Evolutionary conservation across 92 coral and sea anemone genomes (phyloP).

Genomic region (Umimayanthus kanabou): DNA sequence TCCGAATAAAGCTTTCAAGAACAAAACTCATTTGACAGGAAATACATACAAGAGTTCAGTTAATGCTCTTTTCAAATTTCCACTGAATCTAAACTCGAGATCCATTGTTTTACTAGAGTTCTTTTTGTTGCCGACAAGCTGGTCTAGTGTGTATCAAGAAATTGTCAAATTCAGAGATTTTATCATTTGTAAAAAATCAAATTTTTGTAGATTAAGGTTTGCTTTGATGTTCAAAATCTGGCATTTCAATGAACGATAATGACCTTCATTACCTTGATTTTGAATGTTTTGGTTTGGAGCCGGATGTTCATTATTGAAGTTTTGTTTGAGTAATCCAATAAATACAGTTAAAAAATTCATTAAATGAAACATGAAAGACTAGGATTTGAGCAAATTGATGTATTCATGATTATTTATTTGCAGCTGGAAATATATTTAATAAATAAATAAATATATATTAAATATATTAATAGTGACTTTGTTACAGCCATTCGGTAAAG

Average conservation of each 20-base stretch:
- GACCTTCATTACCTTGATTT: background rate
- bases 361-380: background rate
- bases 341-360: slow-evolving; percentile 1
- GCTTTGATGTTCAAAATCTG: background rate
- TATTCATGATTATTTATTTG: background rate
- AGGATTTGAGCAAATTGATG: background rate
- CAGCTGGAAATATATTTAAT: background rate
- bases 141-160: too few species aligned
- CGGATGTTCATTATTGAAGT: slow-evolving; percentile 22
- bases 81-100: background rate
- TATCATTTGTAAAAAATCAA: background rate
- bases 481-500: background rate
- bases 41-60: background rate
- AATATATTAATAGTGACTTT: background rate
- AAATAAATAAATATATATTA: background rate
- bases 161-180: too few species aligned
- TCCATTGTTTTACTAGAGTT: background rate
- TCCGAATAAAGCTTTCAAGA: background rate
- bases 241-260: background rate
- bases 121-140: background rate
- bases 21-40: background rate
- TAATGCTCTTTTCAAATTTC: slow-evolving; percentile 9
- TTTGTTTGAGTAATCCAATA: slow-evolving; percentile 1
- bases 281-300: background rate
- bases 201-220: background rate